Evolutionary conservation across 2,888 invertebrate genomes (phyloP).

Genomic region (Monoplex corrugatus): DNA sequence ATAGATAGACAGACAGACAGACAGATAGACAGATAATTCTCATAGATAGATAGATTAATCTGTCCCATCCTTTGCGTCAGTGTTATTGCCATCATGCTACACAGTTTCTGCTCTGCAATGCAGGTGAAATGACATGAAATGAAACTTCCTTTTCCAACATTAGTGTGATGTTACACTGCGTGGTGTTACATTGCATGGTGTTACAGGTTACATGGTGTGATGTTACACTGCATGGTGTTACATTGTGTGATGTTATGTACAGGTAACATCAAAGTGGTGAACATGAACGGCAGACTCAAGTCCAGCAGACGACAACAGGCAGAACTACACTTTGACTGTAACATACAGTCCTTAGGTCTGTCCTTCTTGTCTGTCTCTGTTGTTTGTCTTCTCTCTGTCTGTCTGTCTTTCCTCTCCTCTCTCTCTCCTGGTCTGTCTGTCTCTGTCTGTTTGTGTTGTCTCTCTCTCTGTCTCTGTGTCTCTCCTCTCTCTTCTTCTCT

Average conservation of each 20-base stretch:
- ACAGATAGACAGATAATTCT: no score
- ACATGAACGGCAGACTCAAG: constrained; percentile 88
- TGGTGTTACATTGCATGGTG: neutral
- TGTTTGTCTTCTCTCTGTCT: neutral
- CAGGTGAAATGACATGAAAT: neutral
- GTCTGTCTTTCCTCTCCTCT: no score
- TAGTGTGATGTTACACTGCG: neutral
- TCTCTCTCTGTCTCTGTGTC: neutral
- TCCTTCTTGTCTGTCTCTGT: constrained; percentile 68
- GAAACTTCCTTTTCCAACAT: neutral
- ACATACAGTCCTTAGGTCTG: constrained; percentile 95
- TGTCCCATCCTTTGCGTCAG: no score
- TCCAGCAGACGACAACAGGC: constrained; percentile 91
- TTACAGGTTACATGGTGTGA: neutral
- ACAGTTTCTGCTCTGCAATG: neutral
- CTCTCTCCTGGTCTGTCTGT: neutral
- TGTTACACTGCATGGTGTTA: neutral
- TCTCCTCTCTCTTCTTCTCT: neutral
- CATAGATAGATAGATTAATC: no score
- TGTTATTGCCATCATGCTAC: no score
- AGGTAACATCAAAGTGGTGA: constrained; percentile 87
- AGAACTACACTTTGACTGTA: constrained; percentile 95
- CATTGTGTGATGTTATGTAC: constrained; percentile 59
- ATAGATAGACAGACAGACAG: no score
- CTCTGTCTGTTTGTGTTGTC: neutral